Conservation (phyloP, 2,888 invertebrate species). For the Gari tellinella region DNA sequence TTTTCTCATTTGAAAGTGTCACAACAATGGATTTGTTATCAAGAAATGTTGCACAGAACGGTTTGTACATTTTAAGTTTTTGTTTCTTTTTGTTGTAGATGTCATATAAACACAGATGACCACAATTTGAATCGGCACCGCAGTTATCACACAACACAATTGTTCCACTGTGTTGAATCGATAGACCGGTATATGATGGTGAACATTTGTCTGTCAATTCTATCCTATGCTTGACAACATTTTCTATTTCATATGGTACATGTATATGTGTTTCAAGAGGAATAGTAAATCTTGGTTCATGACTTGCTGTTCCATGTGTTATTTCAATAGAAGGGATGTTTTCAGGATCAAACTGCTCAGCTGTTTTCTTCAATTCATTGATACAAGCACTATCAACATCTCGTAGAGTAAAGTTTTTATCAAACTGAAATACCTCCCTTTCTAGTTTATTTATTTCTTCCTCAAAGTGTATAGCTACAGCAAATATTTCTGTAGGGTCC, state of each 20-base stretch:
- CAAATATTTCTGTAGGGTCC: no score
- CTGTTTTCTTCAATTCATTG: no score
- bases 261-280: no score
- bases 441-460: no score
- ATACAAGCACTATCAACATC: no score
- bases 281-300: no score
- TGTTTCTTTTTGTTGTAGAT: neutral
- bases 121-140: constrained; percentile 1
- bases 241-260: neutral
- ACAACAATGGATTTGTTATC: neutral
- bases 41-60: neutral
- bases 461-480: no score
- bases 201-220: neutral
- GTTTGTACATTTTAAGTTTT: constrained; percentile 8
- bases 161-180: neutral
- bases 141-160: constrained; percentile 4
- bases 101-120: neutral
- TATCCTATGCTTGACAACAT: neutral
- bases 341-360: no score
- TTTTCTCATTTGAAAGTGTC: constrained; percentile 2
- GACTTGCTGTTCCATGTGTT: no score
- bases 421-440: no score
- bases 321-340: no score
- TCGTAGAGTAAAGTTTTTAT: no score
- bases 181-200: constrained; percentile 1